Evolutionary conservation across 92 coral and sea anemone genomes (phyloP).

Genomic region (Zoanthus sansibaricus): DNA sequence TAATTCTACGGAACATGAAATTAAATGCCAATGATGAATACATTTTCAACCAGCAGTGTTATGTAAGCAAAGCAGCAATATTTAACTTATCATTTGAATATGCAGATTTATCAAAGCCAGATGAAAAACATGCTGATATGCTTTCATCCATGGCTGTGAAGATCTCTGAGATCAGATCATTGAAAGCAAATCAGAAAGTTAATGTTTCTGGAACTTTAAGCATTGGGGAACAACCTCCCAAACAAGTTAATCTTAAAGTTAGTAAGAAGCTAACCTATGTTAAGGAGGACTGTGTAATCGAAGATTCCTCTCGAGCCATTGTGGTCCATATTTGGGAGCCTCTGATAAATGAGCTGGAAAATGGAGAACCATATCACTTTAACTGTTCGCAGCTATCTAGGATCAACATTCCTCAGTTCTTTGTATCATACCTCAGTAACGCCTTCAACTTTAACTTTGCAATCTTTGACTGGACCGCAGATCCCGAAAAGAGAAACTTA

Average conservation of each 20-base stretch:
- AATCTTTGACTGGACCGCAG: neutral
- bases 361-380: slow-evolving; percentile 28
- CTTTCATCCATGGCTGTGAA: too few species aligned
- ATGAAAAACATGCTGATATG: slow-evolving; percentile 10
- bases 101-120: slow-evolving; percentile 47
- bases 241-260: slow-evolving; percentile 13
- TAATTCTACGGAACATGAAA: slow-evolving; percentile 52
- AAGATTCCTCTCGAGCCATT: slow-evolving; percentile 28
- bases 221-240: slow-evolving; percentile 1
- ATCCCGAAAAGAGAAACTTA: neutral
- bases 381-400: slow-evolving; percentile 31
- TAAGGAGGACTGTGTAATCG: slow-evolving; percentile 44
- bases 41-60: slow-evolving; percentile 68
- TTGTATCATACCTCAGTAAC: neutral
- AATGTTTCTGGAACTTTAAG: slow-evolving; percentile 31
- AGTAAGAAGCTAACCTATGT: slow-evolving; percentile 12
- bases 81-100: slow-evolving; percentile 59
- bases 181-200: slow-evolving; percentile 47
- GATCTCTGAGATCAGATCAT: neutral
- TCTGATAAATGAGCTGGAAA: slow-evolving; percentile 34
- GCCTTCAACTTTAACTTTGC: neutral
- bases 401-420: neutral
- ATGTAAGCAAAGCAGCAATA: slow-evolving; percentile 49
- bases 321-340: slow-evolving; percentile 31
- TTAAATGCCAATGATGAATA: slow-evolving; percentile 43